Evolutionary conservation across 2,797 vertebrate species (phyloP), one percentile per base, ranked within the genome.

Genomic region (Notolepis coatsorum): DNA sequence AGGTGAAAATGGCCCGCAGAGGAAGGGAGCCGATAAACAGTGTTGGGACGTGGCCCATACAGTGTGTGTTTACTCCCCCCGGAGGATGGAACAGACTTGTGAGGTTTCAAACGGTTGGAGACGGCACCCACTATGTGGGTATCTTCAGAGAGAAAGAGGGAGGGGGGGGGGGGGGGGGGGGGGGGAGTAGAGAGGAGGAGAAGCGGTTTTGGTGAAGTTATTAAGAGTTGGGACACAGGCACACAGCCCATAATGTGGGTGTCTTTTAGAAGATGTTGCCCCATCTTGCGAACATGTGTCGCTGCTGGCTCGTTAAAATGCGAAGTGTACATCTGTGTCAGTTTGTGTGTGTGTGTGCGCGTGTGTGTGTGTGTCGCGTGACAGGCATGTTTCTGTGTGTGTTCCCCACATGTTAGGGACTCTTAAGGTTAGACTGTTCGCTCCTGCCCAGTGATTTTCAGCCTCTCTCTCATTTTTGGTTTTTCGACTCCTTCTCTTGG

Each of bases 211-310:
- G 58, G 31, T 69, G 31, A 66, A 55, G 48, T 21, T 59, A 47
- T 52, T 50, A 52, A 37, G 39, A 39, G 61, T 51, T 65, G 60
- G 65, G 59, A 84, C 54, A 12, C 1, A 1, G 2, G 77, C 79
- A 84, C 54, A 12, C 1, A 1, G 2, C 75, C 79, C 79, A 71
- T 47, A 8, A 35, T 66, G 74, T 73, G 80, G 73, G 56, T 67
- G 50, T 73, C 61, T 63, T 73, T 57, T 21, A 33, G 47, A 46
- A 56, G 15, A 66, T 9, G 50, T 49, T 66, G 66, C 61, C 30
- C 37, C 76, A 78, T 82, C 75, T 77, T 82, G 75, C 73, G 61
- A 70, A 60, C 80, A 69, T 82, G 28, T 80, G 77, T 84, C 71
- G 13, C 7, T 73, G 13, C 7, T 67, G 42, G 30, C 18, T 73